A percentile compares a stretch with the other conserved stretches of the same genome.
Conservation (phyloP, 2,888 invertebrate genomes). For the Microctonus aethiopoides region DNA sequence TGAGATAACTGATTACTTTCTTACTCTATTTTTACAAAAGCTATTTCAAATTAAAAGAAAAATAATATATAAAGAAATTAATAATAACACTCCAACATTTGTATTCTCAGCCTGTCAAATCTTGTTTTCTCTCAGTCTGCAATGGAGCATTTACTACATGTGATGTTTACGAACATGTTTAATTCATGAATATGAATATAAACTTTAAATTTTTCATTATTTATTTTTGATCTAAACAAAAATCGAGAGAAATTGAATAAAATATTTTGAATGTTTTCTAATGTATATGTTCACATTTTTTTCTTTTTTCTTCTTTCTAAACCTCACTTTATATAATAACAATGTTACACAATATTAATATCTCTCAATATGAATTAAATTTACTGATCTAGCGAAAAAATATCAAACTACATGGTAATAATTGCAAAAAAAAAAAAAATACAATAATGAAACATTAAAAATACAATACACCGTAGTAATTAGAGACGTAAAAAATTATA, state of each 20-base stretch:
- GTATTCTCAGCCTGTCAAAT: not conserved
- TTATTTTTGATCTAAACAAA: not conserved
- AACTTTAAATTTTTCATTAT: not conserved
- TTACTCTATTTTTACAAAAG: slow-evolving; percentile 53
- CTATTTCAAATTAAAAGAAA: not conserved
- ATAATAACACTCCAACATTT: slow-evolving; percentile 1
- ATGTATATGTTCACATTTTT: not conserved
- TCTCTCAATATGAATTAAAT: not conserved
- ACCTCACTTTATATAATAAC: not conserved
- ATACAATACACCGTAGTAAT: not conserved
- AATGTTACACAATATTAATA: not conserved
- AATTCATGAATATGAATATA: not conserved
- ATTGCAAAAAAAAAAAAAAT: not conserved
- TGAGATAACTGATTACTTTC: slow-evolving; percentile 45
- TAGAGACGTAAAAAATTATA: not conserved
- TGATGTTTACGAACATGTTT: not conserved
- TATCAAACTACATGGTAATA: not conserved
- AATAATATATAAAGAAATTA: too few relatives aligned
- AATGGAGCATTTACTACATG: not conserved
- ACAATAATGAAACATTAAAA: not conserved
- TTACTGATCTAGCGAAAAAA: not conserved
- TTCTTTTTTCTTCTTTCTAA: not conserved
- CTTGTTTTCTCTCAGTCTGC: not conserved
- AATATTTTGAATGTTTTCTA: not conserved
- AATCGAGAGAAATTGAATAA: not conserved